Evolutionary conservation across 2,113 vertebrate genomes (phyloP).

Genomic region (Plectropomus leopardus): DNA sequence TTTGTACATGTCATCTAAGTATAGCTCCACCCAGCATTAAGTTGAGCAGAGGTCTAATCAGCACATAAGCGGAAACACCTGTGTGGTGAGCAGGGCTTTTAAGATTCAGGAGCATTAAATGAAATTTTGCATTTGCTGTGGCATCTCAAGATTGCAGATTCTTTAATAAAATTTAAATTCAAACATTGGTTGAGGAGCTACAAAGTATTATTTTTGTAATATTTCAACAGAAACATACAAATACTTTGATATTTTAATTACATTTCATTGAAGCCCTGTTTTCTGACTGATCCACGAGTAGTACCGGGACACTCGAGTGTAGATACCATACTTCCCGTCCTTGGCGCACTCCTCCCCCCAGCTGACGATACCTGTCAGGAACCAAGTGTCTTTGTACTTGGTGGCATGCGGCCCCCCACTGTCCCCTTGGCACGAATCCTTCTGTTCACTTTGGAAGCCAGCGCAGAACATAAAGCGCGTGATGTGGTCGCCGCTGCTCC

Average conservation of each 20-base stretch:
- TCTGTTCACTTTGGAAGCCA: conserved; percentile 76
- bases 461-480: conserved; percentile 95
- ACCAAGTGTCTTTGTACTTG: conserved; percentile 87
- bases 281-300: conserved; percentile 88
- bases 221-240: conserved; percentile 1
- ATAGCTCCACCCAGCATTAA: no score
- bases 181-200: neutral
- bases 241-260: neutral
- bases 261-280: conserved; percentile 67
- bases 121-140: neutral
- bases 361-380: conserved; percentile 95
- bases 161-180: no score
- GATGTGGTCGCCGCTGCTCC: conserved; percentile 85
- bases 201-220: no score
- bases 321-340: conserved; percentile 92
- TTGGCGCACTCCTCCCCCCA: conserved; percentile 95
- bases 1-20: no score
- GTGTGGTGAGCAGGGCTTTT: neutral
- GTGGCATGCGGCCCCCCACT: conserved; percentile 93
- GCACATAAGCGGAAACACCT: neutral
- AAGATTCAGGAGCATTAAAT: neutral
- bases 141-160: neutral
- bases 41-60: neutral
- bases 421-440: conserved; percentile 93
- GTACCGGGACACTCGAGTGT: conserved; percentile 91